Percentiles rank a stretch among this genome's conserved stretches.
These are phyloP conservation scores for Ectemnius lituratus DNA, from an alignment of 2,888 invertebrate species.

Conservation along the genomic window DNA sequence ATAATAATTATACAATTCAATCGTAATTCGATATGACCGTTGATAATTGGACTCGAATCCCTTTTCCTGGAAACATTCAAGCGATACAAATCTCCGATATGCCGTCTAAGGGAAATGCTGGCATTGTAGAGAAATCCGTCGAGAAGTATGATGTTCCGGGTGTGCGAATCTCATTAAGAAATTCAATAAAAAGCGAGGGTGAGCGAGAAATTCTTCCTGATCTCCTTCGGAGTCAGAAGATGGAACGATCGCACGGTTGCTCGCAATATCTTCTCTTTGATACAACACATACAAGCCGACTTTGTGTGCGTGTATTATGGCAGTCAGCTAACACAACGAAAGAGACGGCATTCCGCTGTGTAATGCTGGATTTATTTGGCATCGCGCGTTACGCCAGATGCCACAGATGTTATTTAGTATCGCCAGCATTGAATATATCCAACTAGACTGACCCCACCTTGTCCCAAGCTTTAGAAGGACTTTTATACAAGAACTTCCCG, in stretches of 20 bases:
- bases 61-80: too few relatives aligned
- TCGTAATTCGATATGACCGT: too few relatives aligned
- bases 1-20: too few relatives aligned
- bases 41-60: too few relatives aligned
- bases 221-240: not conserved
- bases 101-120: not conserved
- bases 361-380: conserved; percentile 32
- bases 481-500: not conserved
- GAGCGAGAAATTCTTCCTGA: not conserved
- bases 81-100: not conserved
- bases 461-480: conserved; percentile 2
- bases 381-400: conserved; percentile 9
- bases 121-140: not conserved
- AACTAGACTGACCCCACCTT: conserved; percentile 24
- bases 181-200: not conserved
- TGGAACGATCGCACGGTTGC: not conserved
- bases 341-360: conserved; percentile 7
- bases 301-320: not conserved
- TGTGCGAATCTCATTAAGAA: not conserved
- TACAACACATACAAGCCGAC: not conserved
- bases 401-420: conserved; percentile 32
- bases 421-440: conserved; percentile 21
- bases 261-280: too few relatives aligned
- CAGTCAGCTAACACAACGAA: not conserved
- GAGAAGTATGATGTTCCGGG: too few relatives aligned